These are phyloP conservation scores for Fabriciana adippe DNA, from an alignment of 2,888 invertebrate species.

Conservation along the genomic window DNA sequence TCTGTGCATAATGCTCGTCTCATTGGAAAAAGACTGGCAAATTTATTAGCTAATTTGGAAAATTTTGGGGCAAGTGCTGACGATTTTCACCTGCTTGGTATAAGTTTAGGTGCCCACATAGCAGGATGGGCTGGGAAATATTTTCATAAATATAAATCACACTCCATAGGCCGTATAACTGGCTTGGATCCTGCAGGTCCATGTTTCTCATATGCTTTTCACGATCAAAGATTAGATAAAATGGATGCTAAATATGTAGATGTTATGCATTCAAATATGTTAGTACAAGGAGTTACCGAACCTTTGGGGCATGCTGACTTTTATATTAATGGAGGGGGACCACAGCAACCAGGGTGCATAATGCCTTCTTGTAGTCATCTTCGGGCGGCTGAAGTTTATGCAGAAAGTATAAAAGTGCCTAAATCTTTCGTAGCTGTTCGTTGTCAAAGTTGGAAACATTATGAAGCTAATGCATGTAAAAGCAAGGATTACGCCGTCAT, in stretches of 20 bases:
- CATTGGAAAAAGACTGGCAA: conserved; percentile 78
- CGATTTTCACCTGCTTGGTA: conserved; percentile 80
- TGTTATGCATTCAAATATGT: conserved; percentile 72
- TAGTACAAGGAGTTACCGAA: conserved; percentile 75
- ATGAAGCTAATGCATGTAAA: conserved; percentile 64
- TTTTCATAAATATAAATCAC: conserved; percentile 66
- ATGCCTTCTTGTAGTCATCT: conserved; percentile 76
- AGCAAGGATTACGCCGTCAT: conserved; percentile 61
- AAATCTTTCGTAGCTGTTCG: conserved; percentile 67
- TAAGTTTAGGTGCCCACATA: conserved; percentile 83
- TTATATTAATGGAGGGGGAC: conserved; percentile 87
- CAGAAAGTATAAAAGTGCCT: conserved; percentile 68
- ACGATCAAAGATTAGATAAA: conserved; percentile 70
- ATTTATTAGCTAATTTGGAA: conserved; percentile 75
- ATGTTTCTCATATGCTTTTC: conserved; percentile 71
- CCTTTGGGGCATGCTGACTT: conserved; percentile 88
- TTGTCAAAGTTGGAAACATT: conserved; percentile 70
- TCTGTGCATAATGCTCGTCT: conserved; percentile 73
- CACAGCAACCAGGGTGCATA: conserved; percentile 87
- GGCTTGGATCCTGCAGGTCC: conserved; percentile 79
- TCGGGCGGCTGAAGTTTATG: conserved; percentile 70
- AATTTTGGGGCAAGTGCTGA: conserved; percentile 69
- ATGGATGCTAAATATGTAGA: conserved; percentile 73
- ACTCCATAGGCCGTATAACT: conserved; percentile 69
- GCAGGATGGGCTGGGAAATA: conserved; percentile 79